Evolutionary conservation across 2,888 invertebrate species (phyloP).

Genomic region (Pelosia muscerda): DNA sequence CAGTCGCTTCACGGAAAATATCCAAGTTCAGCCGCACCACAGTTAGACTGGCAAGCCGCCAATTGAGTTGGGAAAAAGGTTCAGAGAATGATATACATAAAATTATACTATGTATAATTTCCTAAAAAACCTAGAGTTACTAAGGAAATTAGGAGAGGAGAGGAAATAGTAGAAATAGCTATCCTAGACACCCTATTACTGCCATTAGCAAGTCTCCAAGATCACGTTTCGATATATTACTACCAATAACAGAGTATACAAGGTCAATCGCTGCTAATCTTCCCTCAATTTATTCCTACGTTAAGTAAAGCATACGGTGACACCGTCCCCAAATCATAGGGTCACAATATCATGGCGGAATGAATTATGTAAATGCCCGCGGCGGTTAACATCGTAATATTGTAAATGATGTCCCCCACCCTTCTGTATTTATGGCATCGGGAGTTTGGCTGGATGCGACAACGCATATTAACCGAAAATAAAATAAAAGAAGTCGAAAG

Average conservation of each 20-base stretch:
- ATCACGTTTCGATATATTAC: slow-evolving; percentile 9
- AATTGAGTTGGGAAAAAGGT: no score
- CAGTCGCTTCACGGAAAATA: no score
- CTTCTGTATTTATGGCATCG: slow-evolving; percentile 29
- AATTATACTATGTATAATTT: no score
- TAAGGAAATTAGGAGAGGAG: no score
- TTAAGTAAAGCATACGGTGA: slow-evolving; percentile 63
- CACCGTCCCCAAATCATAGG: slow-evolving; percentile 39
- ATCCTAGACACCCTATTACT: no score
- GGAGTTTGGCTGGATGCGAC: slow-evolving; percentile 33
- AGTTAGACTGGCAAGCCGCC: no score
- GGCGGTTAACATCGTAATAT: slow-evolving; percentile 86
- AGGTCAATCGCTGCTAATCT: slow-evolving; percentile 64
- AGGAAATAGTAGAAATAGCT: no score
- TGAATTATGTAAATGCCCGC: slow-evolving; percentile 85
- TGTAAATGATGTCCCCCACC: slow-evolving; percentile 82
- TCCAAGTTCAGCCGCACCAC: no score
- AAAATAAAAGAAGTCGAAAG: background rate
- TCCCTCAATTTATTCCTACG: slow-evolving; percentile 14
- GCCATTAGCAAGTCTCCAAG: background rate
- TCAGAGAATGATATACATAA: no score
- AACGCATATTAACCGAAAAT: background rate
- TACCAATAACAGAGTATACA: slow-evolving; percentile 47
- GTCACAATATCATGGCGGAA: slow-evolving; percentile 58
- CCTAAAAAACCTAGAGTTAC: no score